Evolutionary conservation across 2,113 vertebrate genomes (phyloP), one percentile per base, ranked within the genome.

Genomic region (Taurulus bubalis): DNA sequence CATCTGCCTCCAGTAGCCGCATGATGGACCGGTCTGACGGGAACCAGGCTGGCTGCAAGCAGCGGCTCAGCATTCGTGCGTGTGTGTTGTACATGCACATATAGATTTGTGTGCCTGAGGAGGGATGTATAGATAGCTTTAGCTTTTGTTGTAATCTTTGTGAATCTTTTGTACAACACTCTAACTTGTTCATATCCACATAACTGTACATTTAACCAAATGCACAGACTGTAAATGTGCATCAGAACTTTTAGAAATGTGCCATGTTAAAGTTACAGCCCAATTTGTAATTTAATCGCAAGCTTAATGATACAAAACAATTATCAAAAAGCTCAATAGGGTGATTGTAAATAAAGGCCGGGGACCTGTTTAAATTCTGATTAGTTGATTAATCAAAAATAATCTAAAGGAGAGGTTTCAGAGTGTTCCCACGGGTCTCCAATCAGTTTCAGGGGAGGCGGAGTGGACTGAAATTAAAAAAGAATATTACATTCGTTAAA

Each of bases 11-110:
- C 72, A 64, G 76, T 53, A 62, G 0, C 49, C 47, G 76, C 75
- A 78, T 83, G 86, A 82, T 24, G 60, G 82, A 70, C 55, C 79
- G 34, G 77, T 80, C 64, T 82, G 65, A 59, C 67, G 82, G 49
- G 32, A 75, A 75, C 45, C 81, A 58, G 71, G 60, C 76, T 60
- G 71, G 60, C 76, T 60, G 34, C 22, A 53, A 65, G 56, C 76
- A 60, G 38, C 22, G 15, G 45, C 73, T 64, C 53, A 71, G 56
- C 47, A 60, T 68, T 26, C 56, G 32, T 80, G n/a, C 49, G 24
- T 22, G 6, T 79, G 38, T 49, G 6, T 47, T 79, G 18, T 69
- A 26, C 53, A 78, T 51, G 26, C 26, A 66, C 60, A 58, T 70
- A 69, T 28, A 16, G 4, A 73, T 74, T 34, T 53, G 11, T 67